Conservation (phyloP, 2,113 vertebrate genomes). For the Ahaetulla prasina region DNA sequence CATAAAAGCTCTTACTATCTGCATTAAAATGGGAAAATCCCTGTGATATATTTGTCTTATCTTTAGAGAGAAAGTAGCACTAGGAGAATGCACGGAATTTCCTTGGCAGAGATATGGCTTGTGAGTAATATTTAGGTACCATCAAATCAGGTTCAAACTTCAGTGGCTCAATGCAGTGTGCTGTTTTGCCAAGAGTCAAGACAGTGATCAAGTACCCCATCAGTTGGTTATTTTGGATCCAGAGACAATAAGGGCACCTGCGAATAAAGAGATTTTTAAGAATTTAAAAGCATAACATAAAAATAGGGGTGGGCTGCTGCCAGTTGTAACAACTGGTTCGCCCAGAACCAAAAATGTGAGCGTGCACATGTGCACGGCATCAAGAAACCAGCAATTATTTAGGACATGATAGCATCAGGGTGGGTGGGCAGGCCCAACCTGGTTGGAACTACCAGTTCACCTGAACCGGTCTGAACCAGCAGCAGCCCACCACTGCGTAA, state of each 20-base stretch:
- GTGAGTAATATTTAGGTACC: not conserved
- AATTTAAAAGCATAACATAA: not conserved
- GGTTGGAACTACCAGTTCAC: too few species aligned
- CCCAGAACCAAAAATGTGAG: too few species aligned
- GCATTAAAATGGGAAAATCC: not conserved
- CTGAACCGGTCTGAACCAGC: too few species aligned
- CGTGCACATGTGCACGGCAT: too few species aligned
- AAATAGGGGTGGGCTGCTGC: too few species aligned
- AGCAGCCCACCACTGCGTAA: too few species aligned
- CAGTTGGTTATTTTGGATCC: not conserved
- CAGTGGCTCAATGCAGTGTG: not conserved
- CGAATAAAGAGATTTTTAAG: not conserved
- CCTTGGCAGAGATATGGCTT: not conserved
- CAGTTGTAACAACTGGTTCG: too few species aligned
- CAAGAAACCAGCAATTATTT: too few species aligned
- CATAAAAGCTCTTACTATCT: not conserved
- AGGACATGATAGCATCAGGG: too few species aligned
- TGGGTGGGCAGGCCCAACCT: too few species aligned
- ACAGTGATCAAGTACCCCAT: not conserved
- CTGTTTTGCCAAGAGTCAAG: not conserved
- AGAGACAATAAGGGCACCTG: not conserved
- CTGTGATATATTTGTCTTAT: not conserved
- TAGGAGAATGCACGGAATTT: not conserved
- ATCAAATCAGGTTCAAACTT: not conserved
- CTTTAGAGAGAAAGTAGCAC: not conserved